Evolutionary conservation across 2,113 vertebrate species (phyloP), one percentile per base, ranked within the genome.

Genomic region (Gorilla gorilla): DNA sequence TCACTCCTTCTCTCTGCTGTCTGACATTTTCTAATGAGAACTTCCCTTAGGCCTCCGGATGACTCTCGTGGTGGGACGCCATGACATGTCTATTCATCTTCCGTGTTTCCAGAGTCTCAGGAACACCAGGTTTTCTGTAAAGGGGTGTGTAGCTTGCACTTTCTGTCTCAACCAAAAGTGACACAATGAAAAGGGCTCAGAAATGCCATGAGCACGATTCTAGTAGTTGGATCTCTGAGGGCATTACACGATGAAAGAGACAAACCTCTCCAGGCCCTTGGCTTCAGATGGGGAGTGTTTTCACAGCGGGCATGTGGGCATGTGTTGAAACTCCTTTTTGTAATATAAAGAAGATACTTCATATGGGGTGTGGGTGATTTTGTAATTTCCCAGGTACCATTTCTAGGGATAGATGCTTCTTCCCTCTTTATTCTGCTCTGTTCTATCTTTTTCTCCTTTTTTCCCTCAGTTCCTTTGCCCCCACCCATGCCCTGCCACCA

Each of bases 1-100:
- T 93, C 90, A 80, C 50, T 79, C 68, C n/a, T 3, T 72, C 52
- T 79, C 40, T 57, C 1, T 7, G 66, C 48, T 35, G 57, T 73
- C 81, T 81, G 87, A 75, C 84, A 72, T 43, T 90, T 88, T 97
- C 93, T 95, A 96, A 84, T 95, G 90, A 98, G 97, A 93, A 52
- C 89, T 96, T 95, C 86, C 92, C 90, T 59, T 5, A 57, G 81
- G 89, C 59, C 52, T 94, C 57, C 0, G 75, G 80, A 89, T 25
- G 81, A 59, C 25, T 83, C 66, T 96, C 87, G 2, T 22, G 23
- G 87, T 75, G 90, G 92, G 90, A 78, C 87, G 79, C 16, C 27
- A 20, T 9, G 52, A 55, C 35, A 5, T 7, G 38, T 94, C 57
- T 82, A 72, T 92, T 82, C 72, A 84, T 97, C 94, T 95, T 93